Evolutionary conservation across 1,140 invertebrate species (phyloP).

Genomic region (Hylyphantes graminicola): DNA sequence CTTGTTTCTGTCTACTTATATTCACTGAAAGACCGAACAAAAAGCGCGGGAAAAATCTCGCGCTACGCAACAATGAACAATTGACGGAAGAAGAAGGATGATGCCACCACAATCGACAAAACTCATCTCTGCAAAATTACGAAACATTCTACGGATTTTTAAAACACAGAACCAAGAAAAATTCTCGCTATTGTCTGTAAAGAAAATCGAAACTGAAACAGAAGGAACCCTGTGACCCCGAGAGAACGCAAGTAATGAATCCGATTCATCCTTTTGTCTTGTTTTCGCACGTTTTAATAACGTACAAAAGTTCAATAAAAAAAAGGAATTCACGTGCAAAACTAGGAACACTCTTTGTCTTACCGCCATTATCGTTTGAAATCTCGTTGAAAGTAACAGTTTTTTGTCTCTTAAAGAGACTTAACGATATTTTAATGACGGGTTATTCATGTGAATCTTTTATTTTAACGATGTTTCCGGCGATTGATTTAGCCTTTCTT

Average conservation of each 20-base stretch:
- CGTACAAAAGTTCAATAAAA: background rate
- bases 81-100: constrained; percentile 4
- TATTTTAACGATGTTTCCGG: constrained; percentile 4
- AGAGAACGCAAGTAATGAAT: background rate
- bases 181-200: background rate
- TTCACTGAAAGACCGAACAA: too few species aligned
- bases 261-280: constrained; percentile 1
- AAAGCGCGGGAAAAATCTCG: too few species aligned
- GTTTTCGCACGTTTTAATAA: background rate
- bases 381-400: too few species aligned
- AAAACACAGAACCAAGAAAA: background rate
- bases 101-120: background rate
- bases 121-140: background rate
- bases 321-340: background rate
- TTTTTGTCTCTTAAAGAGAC: too few species aligned
- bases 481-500: constrained; percentile 15
- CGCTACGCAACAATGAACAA: constrained; percentile 20
- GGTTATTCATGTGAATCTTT: background rate
- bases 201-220: background rate
- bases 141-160: background rate
- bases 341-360: too few species aligned
- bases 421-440: too few species aligned
- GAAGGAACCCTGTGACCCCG: constrained; percentile 15
- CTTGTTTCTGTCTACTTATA: too few species aligned
- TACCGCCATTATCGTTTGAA: too few species aligned